A percentile compares a stretch with the other conserved stretches of the same genome.
phyloP scores from a whole-genome alignment of 2,113 vertebrate species.

The Nothocercus nigrocapillus region DNA sequence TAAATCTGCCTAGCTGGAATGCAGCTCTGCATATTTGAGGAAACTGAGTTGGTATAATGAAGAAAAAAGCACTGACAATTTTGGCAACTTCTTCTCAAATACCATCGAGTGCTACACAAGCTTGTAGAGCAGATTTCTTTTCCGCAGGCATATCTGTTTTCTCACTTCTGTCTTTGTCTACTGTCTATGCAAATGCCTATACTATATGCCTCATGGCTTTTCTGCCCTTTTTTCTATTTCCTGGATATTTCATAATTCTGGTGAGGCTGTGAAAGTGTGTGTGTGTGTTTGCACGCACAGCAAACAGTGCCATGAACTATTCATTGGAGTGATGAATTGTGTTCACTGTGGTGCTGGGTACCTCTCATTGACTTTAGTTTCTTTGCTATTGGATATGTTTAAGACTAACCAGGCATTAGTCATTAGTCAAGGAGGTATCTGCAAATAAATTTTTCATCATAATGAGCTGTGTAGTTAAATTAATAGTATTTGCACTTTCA shows the following conservation, averaged over 20 bases:
- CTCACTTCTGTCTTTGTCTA: slow-evolving; percentile 41
- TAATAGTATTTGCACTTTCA: slow-evolving; percentile 56
- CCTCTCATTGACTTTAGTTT: slow-evolving; percentile 62
- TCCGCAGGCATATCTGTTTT: slow-evolving; percentile 26
- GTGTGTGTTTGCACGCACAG: slow-evolving; percentile 19
- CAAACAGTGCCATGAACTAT: slow-evolving; percentile 41
- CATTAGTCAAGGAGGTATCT: slow-evolving; percentile 73
- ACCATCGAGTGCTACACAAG: neutral
- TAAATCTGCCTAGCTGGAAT: neutral
- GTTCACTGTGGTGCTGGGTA: slow-evolving; percentile 49
- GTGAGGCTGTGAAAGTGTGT: neutral
- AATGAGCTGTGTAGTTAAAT: slow-evolving; percentile 71
- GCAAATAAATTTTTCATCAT: slow-evolving; percentile 76
- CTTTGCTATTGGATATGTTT: slow-evolving; percentile 63
- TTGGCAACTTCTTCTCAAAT: neutral
- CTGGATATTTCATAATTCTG: slow-evolving; percentile 43
- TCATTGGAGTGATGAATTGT: slow-evolving; percentile 63
- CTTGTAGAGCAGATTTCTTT: slow-evolving; percentile 29
- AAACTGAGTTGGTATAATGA: neutral
- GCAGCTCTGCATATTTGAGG: neutral
- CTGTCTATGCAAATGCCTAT: slow-evolving; percentile 50
- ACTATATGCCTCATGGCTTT: neutral
- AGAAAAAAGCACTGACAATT: neutral
- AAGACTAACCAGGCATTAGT: slow-evolving; percentile 74
- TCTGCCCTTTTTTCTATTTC: slow-evolving; percentile 12